Evolutionary conservation across 1,140 invertebrate species (phyloP), one percentile per base, ranked within the genome.

Genomic region (Hylyphantes graminicola): DNA sequence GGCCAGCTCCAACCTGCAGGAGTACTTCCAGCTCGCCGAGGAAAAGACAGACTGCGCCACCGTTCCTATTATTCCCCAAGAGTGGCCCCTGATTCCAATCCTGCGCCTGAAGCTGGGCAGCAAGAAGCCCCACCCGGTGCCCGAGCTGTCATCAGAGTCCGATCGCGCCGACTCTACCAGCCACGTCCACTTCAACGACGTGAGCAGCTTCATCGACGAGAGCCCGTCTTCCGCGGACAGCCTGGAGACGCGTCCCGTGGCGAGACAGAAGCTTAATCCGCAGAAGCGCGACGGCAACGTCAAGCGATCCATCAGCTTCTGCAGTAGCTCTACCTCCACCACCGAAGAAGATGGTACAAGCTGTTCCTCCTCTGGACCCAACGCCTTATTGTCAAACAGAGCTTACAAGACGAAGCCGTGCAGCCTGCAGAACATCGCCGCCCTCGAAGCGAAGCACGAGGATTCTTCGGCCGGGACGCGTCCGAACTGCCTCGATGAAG

Each of bases 371-470:
- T 85, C 74, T 68, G 82, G 68, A 61, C 63, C 35, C 35, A 76
- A 76, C 77, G 82, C 82, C 82, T 35, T 35, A 35, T 85, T 85
- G 77, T 76, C 64, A 48, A 85, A 76, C 72, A 85, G 82, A 85
- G 82, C 82, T 85, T 85, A 85, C 54, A 85, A 77, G 86, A 86
- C 99, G 97, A 35, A 35, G 35, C 98, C 98, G 99, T 87, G 97
- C 97, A 51, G 97, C 98, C 95, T 97, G 61, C 95, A 95, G 90
- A 95, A 95, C 63, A 93, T 97, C 88, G 91, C 92, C 89, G 35
- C 74, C 19, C 90, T 96, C 90, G 64, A 90, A 13, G 89, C 89
- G 59, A 78, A 90, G 21, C 88, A 89, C 86, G 82, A 86, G 50
- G 81, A n/a, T n/a, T n/a, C n/a, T 35, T 35, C 35, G 35, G 35